A percentile compares a stretch with the other conserved stretches of the same genome.
Evolutionary conservation across 2,113 vertebrate species (phyloP).

Genomic region (Leptosomus discolor): DNA sequence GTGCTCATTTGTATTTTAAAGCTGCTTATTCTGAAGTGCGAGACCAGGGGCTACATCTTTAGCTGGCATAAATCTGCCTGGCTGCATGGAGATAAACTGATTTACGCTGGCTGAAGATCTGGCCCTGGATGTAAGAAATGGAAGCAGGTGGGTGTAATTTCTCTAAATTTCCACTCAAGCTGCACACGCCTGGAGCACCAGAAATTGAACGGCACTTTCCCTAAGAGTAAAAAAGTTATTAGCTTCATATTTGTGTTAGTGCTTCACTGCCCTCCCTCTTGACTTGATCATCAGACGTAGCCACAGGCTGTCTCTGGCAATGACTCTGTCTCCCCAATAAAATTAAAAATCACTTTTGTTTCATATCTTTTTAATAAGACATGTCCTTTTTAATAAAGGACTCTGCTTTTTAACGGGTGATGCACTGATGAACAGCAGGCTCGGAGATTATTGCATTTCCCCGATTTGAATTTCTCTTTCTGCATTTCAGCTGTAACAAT

Average conservation of each 20-base stretch:
- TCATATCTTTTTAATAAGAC: slow-evolving; percentile 55
- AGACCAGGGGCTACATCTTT: slow-evolving; percentile 43
- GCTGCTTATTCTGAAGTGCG: slow-evolving; percentile 32
- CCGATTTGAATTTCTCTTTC: slow-evolving; percentile 50
- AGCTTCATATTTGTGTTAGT: slow-evolving; percentile 66
- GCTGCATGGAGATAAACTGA: slow-evolving; percentile 40
- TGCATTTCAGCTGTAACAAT: background rate
- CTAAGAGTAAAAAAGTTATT: slow-evolving; percentile 70
- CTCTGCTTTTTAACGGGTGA: slow-evolving; percentile 26
- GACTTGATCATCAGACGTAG: slow-evolving; percentile 57
- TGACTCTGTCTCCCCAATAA: slow-evolving; percentile 67
- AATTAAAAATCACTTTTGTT: slow-evolving; percentile 74
- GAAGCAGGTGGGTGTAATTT: slow-evolving; percentile 66
- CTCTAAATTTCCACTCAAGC: slow-evolving; percentile 53
- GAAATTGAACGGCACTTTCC: slow-evolving; percentile 67
- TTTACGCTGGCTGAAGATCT: slow-evolving; percentile 33
- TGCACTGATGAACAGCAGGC: slow-evolving; percentile 38
- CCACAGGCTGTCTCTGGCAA: slow-evolving; percentile 63
- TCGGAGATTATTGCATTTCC: slow-evolving; percentile 13
- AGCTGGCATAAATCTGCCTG: slow-evolving; percentile 38
- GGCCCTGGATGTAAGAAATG: slow-evolving; percentile 17
- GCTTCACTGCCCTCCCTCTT: slow-evolving; percentile 31
- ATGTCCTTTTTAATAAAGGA: slow-evolving; percentile 65
- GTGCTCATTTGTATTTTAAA: slow-evolving; percentile 71
- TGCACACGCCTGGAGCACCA: slow-evolving; percentile 60